Evolutionary conservation across 2,113 vertebrate species (phyloP).

Genomic region (Myotis brandtii): DNA sequence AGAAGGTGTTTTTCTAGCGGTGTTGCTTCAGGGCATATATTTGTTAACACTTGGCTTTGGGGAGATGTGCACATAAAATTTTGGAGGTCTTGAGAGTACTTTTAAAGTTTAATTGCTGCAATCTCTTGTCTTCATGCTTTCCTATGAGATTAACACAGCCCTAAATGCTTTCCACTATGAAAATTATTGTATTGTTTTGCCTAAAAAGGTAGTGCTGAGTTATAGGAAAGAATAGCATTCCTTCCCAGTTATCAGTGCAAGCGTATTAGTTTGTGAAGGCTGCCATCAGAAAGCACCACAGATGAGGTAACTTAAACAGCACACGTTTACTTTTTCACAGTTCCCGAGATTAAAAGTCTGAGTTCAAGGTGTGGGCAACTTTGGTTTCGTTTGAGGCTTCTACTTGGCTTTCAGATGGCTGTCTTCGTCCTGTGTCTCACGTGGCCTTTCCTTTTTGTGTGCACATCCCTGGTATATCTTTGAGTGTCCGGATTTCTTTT

Average conservation of each 20-base stretch:
- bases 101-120: slow-evolving; percentile 73
- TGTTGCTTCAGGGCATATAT: slow-evolving; percentile 45
- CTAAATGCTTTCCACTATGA: slow-evolving; percentile 52
- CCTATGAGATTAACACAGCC: slow-evolving; percentile 56
- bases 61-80: slow-evolving; percentile 48
- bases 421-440: neutral
- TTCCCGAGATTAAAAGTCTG: neutral
- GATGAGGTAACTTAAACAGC: neutral
- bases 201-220: slow-evolving; percentile 30
- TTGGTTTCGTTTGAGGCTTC: neutral
- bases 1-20: slow-evolving; percentile 12
- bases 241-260: neutral
- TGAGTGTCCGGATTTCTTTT: neutral
- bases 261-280: neutral
- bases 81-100: slow-evolving; percentile 55
- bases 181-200: slow-evolving; percentile 56
- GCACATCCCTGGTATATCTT: neutral
- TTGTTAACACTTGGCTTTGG: slow-evolving; percentile 40
- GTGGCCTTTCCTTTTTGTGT: neutral
- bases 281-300: neutral
- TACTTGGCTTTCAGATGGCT: neutral
- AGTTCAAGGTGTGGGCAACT: neutral
- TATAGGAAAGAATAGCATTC: neutral
- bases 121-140: slow-evolving; percentile 60
- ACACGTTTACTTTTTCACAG: neutral